Evolutionary conservation across 1,140 invertebrate species (phyloP), one percentile per base, ranked within the genome.

Genomic region (Scaptomyza hsui): DNA sequence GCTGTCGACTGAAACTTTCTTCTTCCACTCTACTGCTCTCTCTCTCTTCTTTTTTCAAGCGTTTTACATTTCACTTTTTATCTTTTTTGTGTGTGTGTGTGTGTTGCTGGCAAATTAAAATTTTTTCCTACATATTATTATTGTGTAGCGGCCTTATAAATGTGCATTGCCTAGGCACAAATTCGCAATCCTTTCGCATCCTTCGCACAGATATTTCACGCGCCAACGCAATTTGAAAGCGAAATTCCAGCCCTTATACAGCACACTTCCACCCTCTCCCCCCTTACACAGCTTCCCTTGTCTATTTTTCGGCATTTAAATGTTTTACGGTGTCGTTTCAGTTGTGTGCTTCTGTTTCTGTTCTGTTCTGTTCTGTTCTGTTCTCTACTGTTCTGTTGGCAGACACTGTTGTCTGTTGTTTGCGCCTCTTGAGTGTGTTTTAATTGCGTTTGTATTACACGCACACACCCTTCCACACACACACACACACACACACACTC

Each of bases 361-460:
- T 47, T 29, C n/a, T n/a, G n/a, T 49, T 49, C 48, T 48, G 56
- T 39, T 26, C 24, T 26, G 24, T 26, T 26, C 5, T 29, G 26
- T 29, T 24, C 55, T 48, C 26, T 45, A 5, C 24, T 5, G 24
- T 51, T 48, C 48, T 48, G 56, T 39, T 51, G 18, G 26, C 73
- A 48, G 59, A 15, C 32, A 37, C 53, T 45, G 60, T 39, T 86
- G 77, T 85, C 73, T 81, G 81, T 82, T 86, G 82, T 88, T 88
- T 86, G 78, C 82, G 82, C 78, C 78, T 88, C 78, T 88, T 88
- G 75, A 85, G 82, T 76, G 82, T 86, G 83, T 88, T 88, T 88
- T 88, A 88, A 88, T 88, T 88, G 82, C 82, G 82, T 88, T 88
- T 88, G 82, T 88, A 88, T 88, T 88, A 88, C 82, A 85, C 67